Evolutionary conservation across 1,140 invertebrate genomes (phyloP).

Genomic region (Olivierus martensii): DNA sequence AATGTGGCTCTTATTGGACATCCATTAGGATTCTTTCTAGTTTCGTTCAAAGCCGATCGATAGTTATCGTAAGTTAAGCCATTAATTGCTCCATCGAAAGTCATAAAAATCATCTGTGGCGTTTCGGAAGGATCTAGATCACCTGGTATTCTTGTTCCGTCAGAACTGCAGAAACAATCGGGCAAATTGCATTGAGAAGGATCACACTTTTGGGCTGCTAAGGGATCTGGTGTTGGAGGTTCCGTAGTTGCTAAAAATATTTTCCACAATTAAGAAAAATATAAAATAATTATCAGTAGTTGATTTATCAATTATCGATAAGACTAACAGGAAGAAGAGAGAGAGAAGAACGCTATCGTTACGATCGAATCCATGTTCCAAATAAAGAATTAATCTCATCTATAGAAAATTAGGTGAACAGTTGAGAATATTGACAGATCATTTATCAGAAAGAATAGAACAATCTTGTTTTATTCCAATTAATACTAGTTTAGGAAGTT

Average conservation of each 20-base stretch:
- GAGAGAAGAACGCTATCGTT: no score
- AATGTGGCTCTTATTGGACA: conserved; percentile 85
- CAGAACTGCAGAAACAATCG: conserved; percentile 86
- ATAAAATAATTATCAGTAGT: no score
- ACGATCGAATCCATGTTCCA: no score
- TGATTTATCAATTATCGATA: no score
- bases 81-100: conserved; percentile 89
- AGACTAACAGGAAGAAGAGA: no score
- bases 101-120: conserved; percentile 87
- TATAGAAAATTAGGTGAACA: no score
- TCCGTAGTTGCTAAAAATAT: background rate
- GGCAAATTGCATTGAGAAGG: conserved; percentile 71
- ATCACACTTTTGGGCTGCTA: conserved; percentile 78
- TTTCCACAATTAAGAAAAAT: no score
- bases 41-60: conserved; percentile 34
- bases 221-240: conserved; percentile 45
- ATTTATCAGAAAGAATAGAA: no score
- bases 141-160: conserved; percentile 74
- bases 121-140: conserved; percentile 49
- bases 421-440: no score
- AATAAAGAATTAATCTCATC: no score
- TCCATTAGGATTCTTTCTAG: conserved; percentile 52
- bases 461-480: no score
- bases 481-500: no score
- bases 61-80: conserved; percentile 85